Percentiles rank a stretch among this genome's conserved stretches.
Conservation (phyloP, 2,888 invertebrate species). For the Odiellus spinosus region DNA sequence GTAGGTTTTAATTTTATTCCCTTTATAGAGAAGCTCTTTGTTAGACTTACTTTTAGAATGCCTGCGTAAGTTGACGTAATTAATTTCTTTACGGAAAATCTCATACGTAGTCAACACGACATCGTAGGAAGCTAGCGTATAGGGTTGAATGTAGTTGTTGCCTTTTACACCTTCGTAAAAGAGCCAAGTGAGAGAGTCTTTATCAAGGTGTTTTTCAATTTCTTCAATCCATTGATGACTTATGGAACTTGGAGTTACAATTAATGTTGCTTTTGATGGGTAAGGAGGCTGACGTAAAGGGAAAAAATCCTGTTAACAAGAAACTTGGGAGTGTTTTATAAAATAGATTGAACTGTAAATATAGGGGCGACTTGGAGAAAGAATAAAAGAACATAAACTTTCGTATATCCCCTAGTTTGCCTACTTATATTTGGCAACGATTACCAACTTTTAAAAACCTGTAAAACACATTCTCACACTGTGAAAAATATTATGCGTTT, state of each 20-base stretch:
- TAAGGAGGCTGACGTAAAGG: no score
- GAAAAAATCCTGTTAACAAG: no score
- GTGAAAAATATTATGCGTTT: background rate
- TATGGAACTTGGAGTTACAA: slow-evolving; percentile 51
- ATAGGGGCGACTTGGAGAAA: no score
- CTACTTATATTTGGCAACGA: no score
- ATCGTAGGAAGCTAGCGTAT: slow-evolving; percentile 44
- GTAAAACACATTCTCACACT: no score
- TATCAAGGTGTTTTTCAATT: slow-evolving; percentile 43
- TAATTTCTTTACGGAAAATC: slow-evolving; percentile 45
- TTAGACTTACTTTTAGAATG: slow-evolving; percentile 17
- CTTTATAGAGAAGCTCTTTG: no score
- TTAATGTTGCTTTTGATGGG: slow-evolving; percentile 45
- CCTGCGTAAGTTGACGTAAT: slow-evolving; percentile 38
- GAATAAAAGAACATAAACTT: no score
- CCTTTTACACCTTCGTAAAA: slow-evolving; percentile 36
- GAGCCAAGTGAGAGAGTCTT: slow-evolving; percentile 30
- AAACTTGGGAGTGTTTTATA: no score
- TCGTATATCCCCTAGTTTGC: no score
- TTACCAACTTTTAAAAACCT: no score
- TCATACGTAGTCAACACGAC: slow-evolving; percentile 55
- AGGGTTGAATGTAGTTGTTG: slow-evolving; percentile 39
- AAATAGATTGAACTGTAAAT: no score
- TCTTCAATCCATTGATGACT: slow-evolving; percentile 56
- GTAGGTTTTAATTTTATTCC: no score